A percentile compares a stretch with the other conserved stretches of the same genome.
Conservation (phyloP, 2,797 vertebrate species). For the Enoplosus armatus region DNA sequence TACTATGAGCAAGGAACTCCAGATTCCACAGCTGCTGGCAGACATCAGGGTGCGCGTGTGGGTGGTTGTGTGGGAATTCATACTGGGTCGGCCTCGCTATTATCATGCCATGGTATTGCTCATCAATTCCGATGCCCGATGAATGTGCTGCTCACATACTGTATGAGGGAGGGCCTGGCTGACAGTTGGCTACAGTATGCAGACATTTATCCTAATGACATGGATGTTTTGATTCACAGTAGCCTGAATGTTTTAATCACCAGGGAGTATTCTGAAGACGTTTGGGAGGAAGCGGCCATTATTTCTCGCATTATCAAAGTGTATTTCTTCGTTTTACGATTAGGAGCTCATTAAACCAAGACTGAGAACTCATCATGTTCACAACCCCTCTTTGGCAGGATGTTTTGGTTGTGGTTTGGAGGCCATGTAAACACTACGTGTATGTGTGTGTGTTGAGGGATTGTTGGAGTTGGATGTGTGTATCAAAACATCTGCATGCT, state of each 20-base stretch:
- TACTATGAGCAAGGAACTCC: conserved; percentile 74
- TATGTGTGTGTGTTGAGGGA: not conserved
- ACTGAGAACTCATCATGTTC: conserved; percentile 27
- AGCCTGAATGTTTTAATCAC: conserved; percentile 32
- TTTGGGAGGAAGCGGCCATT: conserved; percentile 6
- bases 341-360: conserved; percentile 28
- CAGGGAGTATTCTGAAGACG: not conserved
- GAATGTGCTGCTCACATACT: conserved; percentile 46
- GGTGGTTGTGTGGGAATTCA: conserved; percentile 68
- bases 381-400: conserved; percentile 44
- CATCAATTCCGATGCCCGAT: conserved; percentile 40
- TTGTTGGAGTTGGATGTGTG: conserved; percentile 17
- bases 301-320: not conserved
- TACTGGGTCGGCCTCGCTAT: conserved; percentile 44
- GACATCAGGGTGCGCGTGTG: conserved; percentile 75
- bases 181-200: conserved; percentile 45
- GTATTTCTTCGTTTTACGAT: conserved; percentile 35
- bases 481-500: conserved; percentile 31
- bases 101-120: conserved; percentile 61
- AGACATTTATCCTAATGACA: conserved; percentile 47
- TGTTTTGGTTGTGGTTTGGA: conserved; percentile 39
- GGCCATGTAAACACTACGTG: conserved; percentile 30
- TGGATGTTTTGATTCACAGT: conserved; percentile 49
- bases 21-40: conserved; percentile 83
- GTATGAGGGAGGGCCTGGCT: conserved; percentile 29